Conservation (phyloP, 1,140 invertebrate species). For the Tetragonula clypearis region DNA sequence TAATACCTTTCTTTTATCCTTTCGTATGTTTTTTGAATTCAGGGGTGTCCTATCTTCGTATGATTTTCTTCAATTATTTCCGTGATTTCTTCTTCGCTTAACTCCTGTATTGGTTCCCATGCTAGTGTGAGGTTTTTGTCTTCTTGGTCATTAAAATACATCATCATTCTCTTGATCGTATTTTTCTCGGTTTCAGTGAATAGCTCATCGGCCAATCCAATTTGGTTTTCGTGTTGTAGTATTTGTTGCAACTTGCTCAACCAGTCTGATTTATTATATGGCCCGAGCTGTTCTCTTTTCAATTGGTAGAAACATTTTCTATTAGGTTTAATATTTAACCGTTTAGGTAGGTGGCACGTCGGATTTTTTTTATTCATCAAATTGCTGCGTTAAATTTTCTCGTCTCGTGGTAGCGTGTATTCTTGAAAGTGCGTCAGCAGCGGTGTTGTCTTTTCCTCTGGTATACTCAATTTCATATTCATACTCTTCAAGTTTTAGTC, state of each 20-base stretch:
- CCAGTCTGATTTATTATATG: not conserved
- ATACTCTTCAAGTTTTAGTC: slow-evolving; percentile 24
- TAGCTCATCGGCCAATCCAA: too few relatives aligned
- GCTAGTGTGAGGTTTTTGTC: not conserved
- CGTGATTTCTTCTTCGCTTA: not conserved
- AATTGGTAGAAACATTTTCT: not conserved
- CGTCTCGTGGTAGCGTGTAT: not conserved
- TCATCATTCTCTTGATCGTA: not conserved
- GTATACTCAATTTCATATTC: slow-evolving; percentile 17
- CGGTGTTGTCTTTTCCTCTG: slow-evolving; percentile 13
- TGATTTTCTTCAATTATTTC: too few relatives aligned
- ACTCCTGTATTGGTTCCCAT: not conserved
- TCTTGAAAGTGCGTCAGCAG: not conserved
- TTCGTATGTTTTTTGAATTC: not conserved
- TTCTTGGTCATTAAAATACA: not conserved
- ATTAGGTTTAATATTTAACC: not conserved
- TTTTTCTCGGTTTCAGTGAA: not conserved
- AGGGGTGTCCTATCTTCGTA: too few relatives aligned
- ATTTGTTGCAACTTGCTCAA: not conserved
- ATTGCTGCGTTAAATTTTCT: not conserved
- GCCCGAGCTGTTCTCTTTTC: not conserved
- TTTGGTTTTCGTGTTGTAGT: too few relatives aligned
- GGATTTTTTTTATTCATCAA: not conserved
- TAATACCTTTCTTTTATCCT: not conserved
- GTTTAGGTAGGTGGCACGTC: too few relatives aligned